Evolutionary conservation across 1,140 invertebrate genomes (phyloP).

Genomic region (Homalodisca vitripennis): DNA sequence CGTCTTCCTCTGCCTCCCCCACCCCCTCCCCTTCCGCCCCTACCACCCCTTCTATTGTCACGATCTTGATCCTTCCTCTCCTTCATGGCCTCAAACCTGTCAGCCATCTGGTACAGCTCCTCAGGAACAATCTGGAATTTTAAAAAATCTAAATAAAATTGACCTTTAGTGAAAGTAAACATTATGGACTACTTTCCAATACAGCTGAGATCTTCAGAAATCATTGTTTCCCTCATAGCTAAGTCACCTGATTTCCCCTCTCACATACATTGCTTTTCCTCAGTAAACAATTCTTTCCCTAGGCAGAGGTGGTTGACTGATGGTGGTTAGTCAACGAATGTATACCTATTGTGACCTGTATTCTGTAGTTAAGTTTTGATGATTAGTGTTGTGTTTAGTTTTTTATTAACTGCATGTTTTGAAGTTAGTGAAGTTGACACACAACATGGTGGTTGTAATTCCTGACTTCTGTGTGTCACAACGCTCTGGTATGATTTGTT

Average conservation of each 20-base stretch:
- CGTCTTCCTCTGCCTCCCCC: conserved; percentile 13
- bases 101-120: conserved; percentile 68
- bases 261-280: background rate
- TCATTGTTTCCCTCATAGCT: too few species aligned
- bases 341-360: too few species aligned
- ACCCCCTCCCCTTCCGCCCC: conserved; percentile 43
- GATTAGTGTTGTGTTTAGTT: too few species aligned
- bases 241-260: too few species aligned
- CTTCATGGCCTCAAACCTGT: conserved; percentile 63
- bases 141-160: conserved; percentile 24
- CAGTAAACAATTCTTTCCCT: background rate
- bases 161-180: background rate
- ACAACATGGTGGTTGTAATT: too few species aligned
- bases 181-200: background rate
- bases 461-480: too few species aligned
- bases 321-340: too few species aligned
- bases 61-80: conserved; percentile 54
- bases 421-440: too few species aligned
- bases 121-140: conserved; percentile 60
- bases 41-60: conserved; percentile 40
- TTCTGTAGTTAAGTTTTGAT: too few species aligned
- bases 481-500: too few species aligned
- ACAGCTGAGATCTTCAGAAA: background rate
- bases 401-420: too few species aligned
- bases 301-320: conserved; percentile 1